These are phyloP conservation scores for Sciurus vulgaris DNA, from an alignment of 2,797 vertebrate genomes.

Conservation along the genomic window DNA sequence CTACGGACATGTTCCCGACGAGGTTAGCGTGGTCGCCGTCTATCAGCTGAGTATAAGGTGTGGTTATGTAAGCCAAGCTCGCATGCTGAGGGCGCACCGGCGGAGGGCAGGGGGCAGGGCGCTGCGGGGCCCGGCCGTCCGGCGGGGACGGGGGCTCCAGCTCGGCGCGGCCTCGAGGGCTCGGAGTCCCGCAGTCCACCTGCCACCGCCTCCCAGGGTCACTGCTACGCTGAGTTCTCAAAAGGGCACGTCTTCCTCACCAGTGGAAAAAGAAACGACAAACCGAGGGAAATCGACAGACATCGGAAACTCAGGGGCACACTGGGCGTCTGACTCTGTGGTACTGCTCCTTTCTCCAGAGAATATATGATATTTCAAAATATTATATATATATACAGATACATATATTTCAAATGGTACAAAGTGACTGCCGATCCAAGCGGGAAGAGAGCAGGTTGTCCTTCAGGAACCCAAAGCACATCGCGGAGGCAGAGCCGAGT, in stretches of 20 bases:
- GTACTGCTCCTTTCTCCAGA: constrained; percentile 88
- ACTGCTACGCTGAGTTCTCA: constrained; percentile 77
- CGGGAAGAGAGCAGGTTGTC: constrained; percentile 82
- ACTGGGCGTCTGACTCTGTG: constrained; percentile 86
- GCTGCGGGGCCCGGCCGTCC: constrained; percentile 84
- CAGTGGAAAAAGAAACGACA: constrained; percentile 80
- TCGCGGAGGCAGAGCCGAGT: constrained; percentile 82
- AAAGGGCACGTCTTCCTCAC: constrained; percentile 83
- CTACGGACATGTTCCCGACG: constrained; percentile 90
- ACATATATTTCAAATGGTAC: constrained; percentile 89
- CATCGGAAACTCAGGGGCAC: constrained; percentile 72
- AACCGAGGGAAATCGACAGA: constrained; percentile 71
- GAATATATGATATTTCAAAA: constrained; percentile 90
- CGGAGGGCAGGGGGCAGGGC: constrained; percentile 87
- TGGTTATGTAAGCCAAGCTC: constrained; percentile 90
- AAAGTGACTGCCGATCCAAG: constrained; percentile 89
- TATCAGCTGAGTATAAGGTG: constrained; percentile 89
- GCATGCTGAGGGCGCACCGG: constrained; percentile 89
- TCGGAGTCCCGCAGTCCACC: constrained; percentile 82
- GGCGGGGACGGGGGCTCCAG: constrained; percentile 84
- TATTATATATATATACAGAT: constrained; percentile 89
- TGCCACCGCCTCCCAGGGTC: constrained; percentile 81
- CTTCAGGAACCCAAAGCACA: constrained; percentile 79
- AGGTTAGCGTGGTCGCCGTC: constrained; percentile 88
- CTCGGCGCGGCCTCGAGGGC: constrained; percentile 71